Evolutionary conservation across 2,113 vertebrate genomes (phyloP).

Genomic region (Xerus inauris): DNA sequence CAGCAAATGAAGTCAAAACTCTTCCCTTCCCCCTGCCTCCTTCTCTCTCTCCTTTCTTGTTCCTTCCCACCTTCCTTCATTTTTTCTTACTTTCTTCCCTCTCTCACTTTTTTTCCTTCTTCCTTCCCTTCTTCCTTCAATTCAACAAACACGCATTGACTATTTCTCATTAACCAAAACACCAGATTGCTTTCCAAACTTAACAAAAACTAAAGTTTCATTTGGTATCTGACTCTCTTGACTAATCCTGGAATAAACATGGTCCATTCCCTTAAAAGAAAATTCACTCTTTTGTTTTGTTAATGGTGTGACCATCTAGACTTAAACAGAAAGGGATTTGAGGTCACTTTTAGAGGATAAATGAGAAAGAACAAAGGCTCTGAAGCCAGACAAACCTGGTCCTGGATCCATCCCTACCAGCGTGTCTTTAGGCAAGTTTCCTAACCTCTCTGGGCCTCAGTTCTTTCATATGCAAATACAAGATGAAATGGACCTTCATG

Average conservation of each 20-base stretch:
- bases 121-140: neutral
- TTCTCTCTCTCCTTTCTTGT: neutral
- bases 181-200: constrained; percentile 11
- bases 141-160: neutral
- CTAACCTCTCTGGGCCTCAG: constrained; percentile 7
- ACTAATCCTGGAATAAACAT: neutral
- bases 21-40: neutral
- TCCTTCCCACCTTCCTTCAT: neutral
- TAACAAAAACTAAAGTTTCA: neutral
- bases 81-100: neutral
- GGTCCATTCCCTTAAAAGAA: neutral
- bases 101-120: neutral
- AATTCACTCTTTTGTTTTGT: neutral
- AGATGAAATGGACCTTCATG: neutral
- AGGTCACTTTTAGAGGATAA: neutral
- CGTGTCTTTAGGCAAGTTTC: neutral
- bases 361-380: neutral
- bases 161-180: neutral
- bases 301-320: neutral
- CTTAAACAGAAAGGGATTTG: neutral
- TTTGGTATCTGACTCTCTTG: neutral
- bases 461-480: neutral
- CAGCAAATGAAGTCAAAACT: neutral
- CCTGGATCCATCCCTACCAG: neutral
- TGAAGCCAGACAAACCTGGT: neutral